phyloP scores from a whole-genome alignment of 1,140 invertebrate species.

The Goniozus legneri region DNA sequence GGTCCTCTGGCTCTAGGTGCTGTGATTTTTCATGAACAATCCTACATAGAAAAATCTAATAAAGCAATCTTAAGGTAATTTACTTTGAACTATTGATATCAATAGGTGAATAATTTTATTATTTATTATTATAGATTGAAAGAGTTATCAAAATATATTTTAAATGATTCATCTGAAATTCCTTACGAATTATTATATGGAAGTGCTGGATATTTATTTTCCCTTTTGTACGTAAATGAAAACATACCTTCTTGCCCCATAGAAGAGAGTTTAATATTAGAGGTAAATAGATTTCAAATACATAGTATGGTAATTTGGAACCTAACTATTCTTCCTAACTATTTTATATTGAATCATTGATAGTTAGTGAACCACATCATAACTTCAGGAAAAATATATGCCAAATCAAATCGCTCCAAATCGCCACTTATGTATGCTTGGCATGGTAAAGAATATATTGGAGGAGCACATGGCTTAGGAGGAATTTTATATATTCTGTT shows the following conservation, averaged over 20 bases:
- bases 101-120: slow-evolving; percentile 8
- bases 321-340: not conserved
- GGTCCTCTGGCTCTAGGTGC: slow-evolving; percentile 71
- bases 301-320: too few relatives aligned
- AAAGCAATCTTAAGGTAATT: slow-evolving; percentile 45
- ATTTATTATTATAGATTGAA: slow-evolving; percentile 49
- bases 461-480: slow-evolving; percentile 82
- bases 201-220: slow-evolving; percentile 78
- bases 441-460: slow-evolving; percentile 85
- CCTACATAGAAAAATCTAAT: slow-evolving; percentile 46
- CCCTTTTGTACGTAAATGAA: slow-evolving; percentile 69
- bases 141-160: slow-evolving; percentile 52
- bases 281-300: too few relatives aligned
- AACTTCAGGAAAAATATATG: slow-evolving; percentile 62
- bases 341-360: not conserved
- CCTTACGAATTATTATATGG: slow-evolving; percentile 86
- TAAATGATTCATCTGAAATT: slow-evolving; percentile 52
- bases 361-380: slow-evolving; percentile 67
- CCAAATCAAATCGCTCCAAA: slow-evolving; percentile 48
- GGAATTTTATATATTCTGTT: slow-evolving; percentile 83
- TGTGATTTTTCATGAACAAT: slow-evolving; percentile 60
- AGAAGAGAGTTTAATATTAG: slow-evolving; percentile 50
- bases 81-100: slow-evolving; percentile 8
- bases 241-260: slow-evolving; percentile 54
- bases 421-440: slow-evolving; percentile 78